Evolutionary conservation across 2,797 vertebrate genomes (phyloP).

Genomic region (Saxicola maurus): DNA sequence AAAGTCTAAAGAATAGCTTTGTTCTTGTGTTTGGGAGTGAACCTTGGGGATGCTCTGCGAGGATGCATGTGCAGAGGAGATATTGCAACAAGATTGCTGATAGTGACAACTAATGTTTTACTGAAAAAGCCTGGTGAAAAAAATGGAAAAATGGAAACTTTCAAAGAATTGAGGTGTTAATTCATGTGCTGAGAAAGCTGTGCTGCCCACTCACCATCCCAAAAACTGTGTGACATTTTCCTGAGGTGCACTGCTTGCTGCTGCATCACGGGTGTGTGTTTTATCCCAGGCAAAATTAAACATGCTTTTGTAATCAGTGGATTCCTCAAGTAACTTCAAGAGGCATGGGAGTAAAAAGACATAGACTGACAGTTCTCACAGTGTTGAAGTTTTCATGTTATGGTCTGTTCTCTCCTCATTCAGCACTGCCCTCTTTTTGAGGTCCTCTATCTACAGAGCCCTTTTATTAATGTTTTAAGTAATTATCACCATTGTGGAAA

Average conservation of each 20-base stretch:
- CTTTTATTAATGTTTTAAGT: not conserved
- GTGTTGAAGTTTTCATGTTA: not conserved
- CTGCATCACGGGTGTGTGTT: not conserved
- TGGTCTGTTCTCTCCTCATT: not conserved
- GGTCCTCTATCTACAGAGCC: not conserved
- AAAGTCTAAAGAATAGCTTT: not conserved
- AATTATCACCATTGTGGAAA: rapidly evolving
- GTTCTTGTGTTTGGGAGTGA: not conserved
- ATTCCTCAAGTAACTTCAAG: not conserved
- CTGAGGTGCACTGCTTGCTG: not conserved
- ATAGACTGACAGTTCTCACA: not conserved
- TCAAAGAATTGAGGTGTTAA: not conserved
- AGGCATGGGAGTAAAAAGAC: not conserved
- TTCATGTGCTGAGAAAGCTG: not conserved
- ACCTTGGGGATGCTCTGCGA: not conserved
- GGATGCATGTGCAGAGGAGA: not conserved
- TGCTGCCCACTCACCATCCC: not conserved
- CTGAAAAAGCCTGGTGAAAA: not conserved
- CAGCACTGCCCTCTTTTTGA: not conserved
- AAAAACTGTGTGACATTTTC: not conserved
- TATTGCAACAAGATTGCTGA: not conserved
- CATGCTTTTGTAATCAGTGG: not conserved
- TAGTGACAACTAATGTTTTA: not conserved
- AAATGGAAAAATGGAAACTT: not conserved
- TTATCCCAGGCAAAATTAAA: not conserved